Conservation (phyloP, 1,140 invertebrate species). For the Hycleus cichorii region DNA sequence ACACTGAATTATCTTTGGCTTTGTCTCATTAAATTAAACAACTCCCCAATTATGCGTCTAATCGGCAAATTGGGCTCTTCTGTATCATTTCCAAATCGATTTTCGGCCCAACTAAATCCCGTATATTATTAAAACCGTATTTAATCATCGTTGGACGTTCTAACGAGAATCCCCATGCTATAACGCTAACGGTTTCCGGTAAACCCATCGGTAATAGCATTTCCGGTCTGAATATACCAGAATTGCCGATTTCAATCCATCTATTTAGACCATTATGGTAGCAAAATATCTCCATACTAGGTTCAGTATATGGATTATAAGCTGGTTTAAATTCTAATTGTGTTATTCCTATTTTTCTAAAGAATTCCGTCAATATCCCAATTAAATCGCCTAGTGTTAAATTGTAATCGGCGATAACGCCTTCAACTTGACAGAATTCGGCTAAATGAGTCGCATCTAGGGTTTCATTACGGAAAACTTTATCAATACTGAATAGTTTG, state of each 20-base stretch:
- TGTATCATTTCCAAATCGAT: slow-evolving; percentile 96
- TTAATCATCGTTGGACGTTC: slow-evolving; percentile 99
- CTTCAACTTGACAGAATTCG: slow-evolving; percentile 99
- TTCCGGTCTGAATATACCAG: slow-evolving; percentile 95
- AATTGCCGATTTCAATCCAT: slow-evolving; percentile 92
- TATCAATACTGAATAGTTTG: slow-evolving; percentile 98
- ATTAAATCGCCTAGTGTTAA: slow-evolving; percentile 93
- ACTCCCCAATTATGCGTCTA: slow-evolving; percentile 59
- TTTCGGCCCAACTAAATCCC: slow-evolving; percentile 94
- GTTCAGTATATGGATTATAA: slow-evolving; percentile 99
- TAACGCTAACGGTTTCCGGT: slow-evolving; percentile 88
- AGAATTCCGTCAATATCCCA: slow-evolving; percentile 85
- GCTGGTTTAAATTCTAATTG: slow-evolving; percentile 96
- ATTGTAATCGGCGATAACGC: slow-evolving; percentile 87
- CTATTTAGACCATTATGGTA: slow-evolving; percentile 75
- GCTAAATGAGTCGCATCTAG: slow-evolving; percentile 98
- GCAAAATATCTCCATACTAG: slow-evolving; percentile 99
- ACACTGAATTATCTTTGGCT: too few relatives aligned
- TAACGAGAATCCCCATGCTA: slow-evolving; percentile 95
- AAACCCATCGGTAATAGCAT: slow-evolving; percentile 97
- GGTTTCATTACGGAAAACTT: slow-evolving; percentile 98
- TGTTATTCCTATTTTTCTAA: slow-evolving; percentile 89
- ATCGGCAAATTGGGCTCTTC: slow-evolving; percentile 85
- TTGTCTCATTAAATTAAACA: too few relatives aligned
- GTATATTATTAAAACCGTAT: slow-evolving; percentile 95